Evolutionary conservation across 2,113 vertebrate genomes (phyloP).

Genomic region (Oryzias javanicus): DNA sequence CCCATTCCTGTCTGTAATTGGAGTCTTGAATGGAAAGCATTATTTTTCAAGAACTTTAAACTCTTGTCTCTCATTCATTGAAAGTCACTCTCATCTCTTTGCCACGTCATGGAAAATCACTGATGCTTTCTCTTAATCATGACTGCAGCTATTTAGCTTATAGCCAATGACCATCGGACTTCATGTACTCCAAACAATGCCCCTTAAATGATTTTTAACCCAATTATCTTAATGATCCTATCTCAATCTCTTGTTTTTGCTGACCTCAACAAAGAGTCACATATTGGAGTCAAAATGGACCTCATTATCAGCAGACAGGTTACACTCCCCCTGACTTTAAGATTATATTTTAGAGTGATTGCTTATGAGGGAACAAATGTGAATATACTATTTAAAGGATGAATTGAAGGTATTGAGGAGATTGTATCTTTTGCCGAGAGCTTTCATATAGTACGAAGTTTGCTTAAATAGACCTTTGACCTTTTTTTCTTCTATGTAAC

Average conservation of each 20-base stretch:
- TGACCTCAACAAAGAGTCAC: constrained; percentile 34
- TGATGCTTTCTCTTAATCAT: constrained; percentile 12
- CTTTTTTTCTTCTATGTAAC: constrained; percentile 46
- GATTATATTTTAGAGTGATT: constrained; percentile 24
- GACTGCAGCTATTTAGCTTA: background rate
- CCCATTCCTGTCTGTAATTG: constrained; percentile 64
- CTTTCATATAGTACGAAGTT: constrained; percentile 47
- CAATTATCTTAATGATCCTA: constrained; percentile 3
- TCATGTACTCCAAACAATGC: constrained; percentile 16
- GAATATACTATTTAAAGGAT: constrained; percentile 26
- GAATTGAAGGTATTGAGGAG: constrained; percentile 3
- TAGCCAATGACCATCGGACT: constrained; percentile 3
- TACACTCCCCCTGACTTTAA: constrained; percentile 17
- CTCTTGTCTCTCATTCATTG: constrained; percentile 9
- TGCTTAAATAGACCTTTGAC: constrained; percentile 64
- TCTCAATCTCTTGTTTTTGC: constrained; percentile 19
- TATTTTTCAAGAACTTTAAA: constrained; percentile 5
- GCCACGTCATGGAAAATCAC: constrained; percentile 27
- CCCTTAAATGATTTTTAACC: constrained; percentile 12
- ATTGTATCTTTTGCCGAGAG: constrained; percentile 17
- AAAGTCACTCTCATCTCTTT: constrained; percentile 31
- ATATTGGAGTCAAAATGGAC: constrained; percentile 32
- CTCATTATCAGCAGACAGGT: constrained; percentile 32
- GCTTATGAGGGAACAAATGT: constrained; percentile 15
- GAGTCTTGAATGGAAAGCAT: constrained; percentile 23